phyloP scores from a whole-genome alignment of 2,888 invertebrate species.

The Amblyjoppa fuscipennis region DNA sequence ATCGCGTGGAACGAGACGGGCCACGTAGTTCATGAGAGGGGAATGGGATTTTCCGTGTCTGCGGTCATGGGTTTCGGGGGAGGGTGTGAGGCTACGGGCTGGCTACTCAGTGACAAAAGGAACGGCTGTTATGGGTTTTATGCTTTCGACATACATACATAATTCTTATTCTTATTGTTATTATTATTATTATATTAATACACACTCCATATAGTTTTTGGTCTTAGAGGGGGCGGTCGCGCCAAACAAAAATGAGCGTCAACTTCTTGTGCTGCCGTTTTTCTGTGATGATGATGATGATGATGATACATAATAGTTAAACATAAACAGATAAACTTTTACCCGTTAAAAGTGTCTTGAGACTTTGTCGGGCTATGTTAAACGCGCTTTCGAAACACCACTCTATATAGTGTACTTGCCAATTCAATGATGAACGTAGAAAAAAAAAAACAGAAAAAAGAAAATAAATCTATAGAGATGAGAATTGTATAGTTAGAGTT shows the following conservation, averaged over 20 bases:
- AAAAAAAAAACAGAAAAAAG: constrained; percentile 38
- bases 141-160: constrained; percentile 65
- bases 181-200: constrained; percentile 59
- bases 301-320: constrained; percentile 64
- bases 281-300: constrained; percentile 65
- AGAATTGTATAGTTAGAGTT: constrained; percentile 62
- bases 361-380: constrained; percentile 48
- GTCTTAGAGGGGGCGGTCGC: constrained; percentile 78
- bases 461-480: constrained; percentile 38
- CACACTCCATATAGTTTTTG: constrained; percentile 72
- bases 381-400: constrained; percentile 54
- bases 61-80: constrained; percentile 10
- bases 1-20: constrained; percentile 11
- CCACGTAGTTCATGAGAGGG: constrained; percentile 23
- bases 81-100: constrained; percentile 27
- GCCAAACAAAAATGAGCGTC: constrained; percentile 95
- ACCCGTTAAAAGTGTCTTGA: constrained; percentile 56
- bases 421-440: constrained; percentile 46
- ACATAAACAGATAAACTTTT: constrained; percentile 64
- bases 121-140: constrained; percentile 62
- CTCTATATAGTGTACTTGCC: constrained; percentile 53
- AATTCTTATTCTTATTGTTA: constrained; percentile 57
- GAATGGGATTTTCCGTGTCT: constrained; percentile 2
- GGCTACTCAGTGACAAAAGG: constrained; percentile 41
- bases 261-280: constrained; percentile 90